phyloP scores from a whole-genome alignment of 2,113 vertebrate genomes.

The Anarhynchus alexandrinus region DNA sequence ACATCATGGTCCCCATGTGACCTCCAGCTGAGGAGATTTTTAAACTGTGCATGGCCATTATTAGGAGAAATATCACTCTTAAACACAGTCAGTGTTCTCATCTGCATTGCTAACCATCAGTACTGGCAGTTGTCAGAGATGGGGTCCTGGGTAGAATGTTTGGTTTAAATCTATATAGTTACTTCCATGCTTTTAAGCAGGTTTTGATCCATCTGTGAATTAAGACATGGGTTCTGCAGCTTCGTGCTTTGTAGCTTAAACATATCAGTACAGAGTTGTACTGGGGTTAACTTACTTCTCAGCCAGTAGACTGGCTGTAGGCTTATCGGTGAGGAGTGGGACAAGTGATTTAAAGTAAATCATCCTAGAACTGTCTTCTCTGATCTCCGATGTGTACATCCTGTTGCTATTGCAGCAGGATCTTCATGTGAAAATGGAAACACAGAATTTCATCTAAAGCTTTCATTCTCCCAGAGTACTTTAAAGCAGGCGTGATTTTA shows the following conservation, averaged over 20 bases:
- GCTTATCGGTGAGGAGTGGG: not conserved
- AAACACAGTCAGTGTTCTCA: not conserved
- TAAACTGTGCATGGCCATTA: not conserved
- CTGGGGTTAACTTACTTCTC: not conserved
- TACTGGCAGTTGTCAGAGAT: not conserved
- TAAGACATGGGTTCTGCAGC: not conserved
- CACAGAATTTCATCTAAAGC: not conserved
- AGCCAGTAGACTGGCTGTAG: not conserved
- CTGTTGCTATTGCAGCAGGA: not conserved
- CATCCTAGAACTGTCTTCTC: not conserved
- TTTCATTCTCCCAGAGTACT: not conserved
- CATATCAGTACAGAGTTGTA: not conserved
- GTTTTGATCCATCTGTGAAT: not conserved
- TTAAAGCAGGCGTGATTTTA: slow-evolving; percentile 7
- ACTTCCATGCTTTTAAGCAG: not conserved
- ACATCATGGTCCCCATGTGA: rapidly evolving
- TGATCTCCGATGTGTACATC: not conserved
- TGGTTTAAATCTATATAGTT: not conserved
- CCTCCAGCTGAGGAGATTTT: not conserved
- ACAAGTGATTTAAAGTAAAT: not conserved
- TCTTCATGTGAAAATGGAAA: not conserved
- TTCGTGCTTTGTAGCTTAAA: not conserved
- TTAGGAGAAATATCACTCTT: not conserved
- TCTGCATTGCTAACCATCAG: not conserved
- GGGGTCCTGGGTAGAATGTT: not conserved